Evolutionary conservation across 1,140 invertebrate genomes (phyloP).

Genomic region (Drosophila dunni): DNA sequence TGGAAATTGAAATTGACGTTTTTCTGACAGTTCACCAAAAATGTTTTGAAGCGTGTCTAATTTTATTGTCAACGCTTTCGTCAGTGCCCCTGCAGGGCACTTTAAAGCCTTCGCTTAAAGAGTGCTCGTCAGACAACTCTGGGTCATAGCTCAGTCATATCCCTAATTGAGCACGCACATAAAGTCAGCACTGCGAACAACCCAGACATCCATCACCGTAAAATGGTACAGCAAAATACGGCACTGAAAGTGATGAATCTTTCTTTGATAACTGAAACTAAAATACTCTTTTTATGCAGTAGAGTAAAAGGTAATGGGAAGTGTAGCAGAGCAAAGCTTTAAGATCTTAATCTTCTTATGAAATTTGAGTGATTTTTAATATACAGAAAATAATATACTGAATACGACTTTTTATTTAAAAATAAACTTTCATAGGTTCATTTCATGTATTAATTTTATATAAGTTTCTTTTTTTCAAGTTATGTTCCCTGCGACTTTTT

Average conservation of each 20-base stretch:
- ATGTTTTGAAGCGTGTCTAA: constrained; percentile 80
- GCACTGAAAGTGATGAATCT: constrained; percentile 1
- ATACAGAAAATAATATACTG: too few relatives aligned
- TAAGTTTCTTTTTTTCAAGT: not conserved
- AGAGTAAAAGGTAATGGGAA: not conserved
- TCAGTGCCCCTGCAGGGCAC: constrained; percentile 12
- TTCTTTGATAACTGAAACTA: constrained; percentile 8
- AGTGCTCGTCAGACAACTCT: constrained; percentile 4
- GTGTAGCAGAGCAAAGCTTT: too few relatives aligned
- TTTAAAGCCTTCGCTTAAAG: constrained; percentile 46
- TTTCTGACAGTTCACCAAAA: constrained; percentile 78
- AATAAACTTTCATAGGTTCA: too few relatives aligned
- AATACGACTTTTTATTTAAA: not conserved
- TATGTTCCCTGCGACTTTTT: not conserved
- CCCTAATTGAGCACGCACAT: constrained; percentile 74
- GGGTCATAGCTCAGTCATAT: constrained; percentile 35
- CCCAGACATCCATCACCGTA: constrained; percentile 51
- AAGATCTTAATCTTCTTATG: too few relatives aligned
- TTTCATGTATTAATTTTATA: not conserved
- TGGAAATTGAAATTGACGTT: constrained; percentile 78
- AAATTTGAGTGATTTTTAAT: too few relatives aligned
- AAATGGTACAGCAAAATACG: constrained; percentile 11
- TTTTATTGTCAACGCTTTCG: constrained; percentile 70
- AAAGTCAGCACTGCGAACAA: constrained; percentile 48
- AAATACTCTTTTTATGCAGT: constrained; percentile 10